Conservation (phyloP, 1,140 invertebrate species). For the Trachymyrmex septentrionalis region DNA sequence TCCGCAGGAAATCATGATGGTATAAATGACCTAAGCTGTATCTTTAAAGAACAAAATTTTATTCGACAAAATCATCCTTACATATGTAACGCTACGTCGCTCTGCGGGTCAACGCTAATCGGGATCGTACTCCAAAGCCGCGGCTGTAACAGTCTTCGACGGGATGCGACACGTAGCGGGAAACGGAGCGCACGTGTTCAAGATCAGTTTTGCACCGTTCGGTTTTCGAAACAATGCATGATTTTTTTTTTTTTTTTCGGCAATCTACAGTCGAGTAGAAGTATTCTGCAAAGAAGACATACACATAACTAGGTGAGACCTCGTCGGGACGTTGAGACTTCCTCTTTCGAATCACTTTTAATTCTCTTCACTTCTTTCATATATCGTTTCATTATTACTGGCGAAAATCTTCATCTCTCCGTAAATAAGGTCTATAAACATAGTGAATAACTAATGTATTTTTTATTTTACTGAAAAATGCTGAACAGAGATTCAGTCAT, state of each 20-base stretch:
- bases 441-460: slow-evolving; percentile 1
- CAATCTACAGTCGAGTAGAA: slow-evolving; percentile 15
- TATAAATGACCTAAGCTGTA: background rate
- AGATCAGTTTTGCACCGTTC: slow-evolving; percentile 43
- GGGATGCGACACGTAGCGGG: slow-evolving; percentile 31
- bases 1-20: background rate
- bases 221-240: background rate
- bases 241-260: slow-evolving; percentile 22
- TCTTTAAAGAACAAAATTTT: slow-evolving; percentile 67
- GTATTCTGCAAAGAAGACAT: slow-evolving; percentile 41
- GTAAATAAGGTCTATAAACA: background rate
- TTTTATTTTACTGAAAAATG: slow-evolving; percentile 7
- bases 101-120: slow-evolving; percentile 29
- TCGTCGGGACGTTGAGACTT: background rate
- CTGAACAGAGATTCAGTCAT: slow-evolving; percentile 24
- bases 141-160: slow-evolving; percentile 45
- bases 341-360: background rate
- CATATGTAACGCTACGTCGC: slow-evolving; percentile 54
- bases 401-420: background rate
- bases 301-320: slow-evolving; percentile 20
- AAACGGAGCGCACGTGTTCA: slow-evolving; percentile 25
- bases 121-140: slow-evolving; percentile 29
- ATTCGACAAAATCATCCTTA: slow-evolving; percentile 65
- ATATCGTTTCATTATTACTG: background rate
- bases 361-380: background rate